phyloP scores from a whole-genome alignment of 1,140 invertebrate genomes.

The Hyles vespertilio region DNA sequence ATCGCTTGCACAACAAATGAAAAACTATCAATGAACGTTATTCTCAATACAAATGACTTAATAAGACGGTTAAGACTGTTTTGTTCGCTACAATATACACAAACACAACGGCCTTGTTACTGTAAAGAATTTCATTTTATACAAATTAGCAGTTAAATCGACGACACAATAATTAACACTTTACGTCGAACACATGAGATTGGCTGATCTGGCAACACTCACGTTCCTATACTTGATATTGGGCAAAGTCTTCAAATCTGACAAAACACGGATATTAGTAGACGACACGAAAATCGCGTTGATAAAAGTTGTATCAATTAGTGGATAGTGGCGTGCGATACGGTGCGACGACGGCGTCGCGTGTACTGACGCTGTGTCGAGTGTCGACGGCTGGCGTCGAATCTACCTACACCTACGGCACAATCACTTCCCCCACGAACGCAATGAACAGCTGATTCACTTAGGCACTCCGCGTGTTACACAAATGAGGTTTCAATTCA shows the following conservation, averaged over 20 bases:
- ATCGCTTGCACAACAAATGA: conserved; percentile 21
- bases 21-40: conserved; percentile 13
- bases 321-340: conserved; percentile 26
- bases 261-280: conserved; percentile 12
- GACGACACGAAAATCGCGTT: conserved; percentile 20
- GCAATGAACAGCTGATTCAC: conserved; percentile 63
- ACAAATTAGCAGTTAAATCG: conserved; percentile 4
- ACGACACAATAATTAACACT: conserved; percentile 12
- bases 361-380: conserved; percentile 46
- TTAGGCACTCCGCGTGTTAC: background rate
- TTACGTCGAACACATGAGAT: background rate
- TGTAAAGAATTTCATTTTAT: conserved; percentile 24
- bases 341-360: conserved; percentile 33
- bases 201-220: too few species aligned
- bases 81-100: conserved; percentile 4
- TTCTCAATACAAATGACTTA: conserved; percentile 9
- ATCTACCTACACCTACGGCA: conserved; percentile 23
- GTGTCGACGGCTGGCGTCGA: conserved; percentile 23
- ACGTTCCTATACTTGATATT: background rate
- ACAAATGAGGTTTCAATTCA: too few species aligned
- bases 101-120: conserved; percentile 24
- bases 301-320: conserved; percentile 25
- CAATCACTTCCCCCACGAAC: conserved; percentile 41
- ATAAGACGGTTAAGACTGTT: too few species aligned
- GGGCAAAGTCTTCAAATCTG: too few species aligned